Conservation (phyloP, 1,140 invertebrate genomes). For the silkworm (Bombyx mori) region ASM3026992v2 NC_085113.1:11777501-11778000, state of each 20-base stretch:
- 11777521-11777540: too few species aligned
- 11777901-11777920: slow-evolving; percentile 4
- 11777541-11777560: too few species aligned
- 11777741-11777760: not conserved
- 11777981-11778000: slow-evolving; percentile 4
- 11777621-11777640: too few species aligned
- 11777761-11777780: not conserved
- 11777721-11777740: not conserved
- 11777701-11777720: not conserved
- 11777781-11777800: not conserved
- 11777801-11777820: not conserved
- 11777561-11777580: too few species aligned
- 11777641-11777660: too few species aligned
- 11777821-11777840: not conserved
- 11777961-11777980: slow-evolving; percentile 3
- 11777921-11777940: not conserved
- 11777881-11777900: not conserved
- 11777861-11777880: not conserved
- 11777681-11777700: not conserved
- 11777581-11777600: too few species aligned
- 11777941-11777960: slow-evolving; percentile 1
- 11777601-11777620: too few species aligned
- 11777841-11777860: not conserved
- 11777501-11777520: too few species aligned
- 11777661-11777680: too few species aligned